Conservation (phyloP, 2,113 vertebrate species). For the Labeo catla region DNA sequence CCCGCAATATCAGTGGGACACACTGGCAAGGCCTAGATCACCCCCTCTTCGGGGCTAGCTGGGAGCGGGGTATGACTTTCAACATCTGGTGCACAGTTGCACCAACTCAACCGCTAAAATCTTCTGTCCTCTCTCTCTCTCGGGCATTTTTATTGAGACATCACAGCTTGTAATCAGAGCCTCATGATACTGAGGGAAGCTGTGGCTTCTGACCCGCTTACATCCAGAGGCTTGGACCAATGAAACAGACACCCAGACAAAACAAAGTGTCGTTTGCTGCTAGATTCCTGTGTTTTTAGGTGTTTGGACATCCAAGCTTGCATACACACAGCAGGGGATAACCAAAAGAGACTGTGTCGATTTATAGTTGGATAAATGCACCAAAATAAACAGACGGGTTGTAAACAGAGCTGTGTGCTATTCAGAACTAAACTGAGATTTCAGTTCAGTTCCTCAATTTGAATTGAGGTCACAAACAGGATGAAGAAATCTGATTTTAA, state of each 20-base stretch:
- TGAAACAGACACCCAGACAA: conserved; percentile 68
- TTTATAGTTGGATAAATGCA: conserved; percentile 21
- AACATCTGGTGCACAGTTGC: conserved; percentile 82
- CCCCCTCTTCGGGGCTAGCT: conserved; percentile 43
- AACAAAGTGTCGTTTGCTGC: conserved; percentile 70
- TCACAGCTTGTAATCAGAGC: conserved; percentile 74
- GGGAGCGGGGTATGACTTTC: conserved; percentile 56
- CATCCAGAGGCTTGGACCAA: conserved; percentile 64
- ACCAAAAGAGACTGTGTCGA: conserved; percentile 18
- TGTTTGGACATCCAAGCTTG: conserved; percentile 19
- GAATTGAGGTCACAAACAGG: neutral
- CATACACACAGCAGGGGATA: conserved; percentile 22
- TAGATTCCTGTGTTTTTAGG: conserved; percentile 44
- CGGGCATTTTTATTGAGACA: conserved; percentile 70
- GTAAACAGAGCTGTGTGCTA: neutral
- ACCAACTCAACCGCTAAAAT: conserved; percentile 66
- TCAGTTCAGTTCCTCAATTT: neutral
- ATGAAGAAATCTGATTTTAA: neutral
- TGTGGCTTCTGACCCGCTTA: conserved; percentile 72
- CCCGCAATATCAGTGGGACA: conserved; percentile 43
- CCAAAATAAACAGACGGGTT: conserved; percentile 18
- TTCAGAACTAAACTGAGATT: neutral
- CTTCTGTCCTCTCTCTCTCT: conserved; percentile 35
- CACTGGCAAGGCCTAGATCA: conserved; percentile 56
- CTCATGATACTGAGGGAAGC: conserved; percentile 65